Percentiles rank a stretch among this genome's conserved stretches.
phyloP scores from a whole-genome alignment of 2,797 vertebrate species.

The Phrynocephalus guinanensis region DNA sequence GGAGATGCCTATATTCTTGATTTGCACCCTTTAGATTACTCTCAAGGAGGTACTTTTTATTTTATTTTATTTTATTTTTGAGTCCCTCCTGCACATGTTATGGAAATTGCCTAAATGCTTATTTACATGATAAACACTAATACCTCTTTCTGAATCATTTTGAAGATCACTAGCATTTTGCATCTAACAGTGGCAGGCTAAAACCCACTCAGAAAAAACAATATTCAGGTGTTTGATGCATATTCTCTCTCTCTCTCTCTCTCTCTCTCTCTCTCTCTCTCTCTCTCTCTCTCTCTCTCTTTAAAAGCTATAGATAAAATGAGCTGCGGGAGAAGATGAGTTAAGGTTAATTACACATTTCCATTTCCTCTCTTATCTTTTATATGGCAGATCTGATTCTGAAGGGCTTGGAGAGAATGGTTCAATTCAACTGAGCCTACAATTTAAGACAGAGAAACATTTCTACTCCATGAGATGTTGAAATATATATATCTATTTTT shows the following conservation, averaged over 20 bases:
- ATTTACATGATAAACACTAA: slow-evolving; percentile 58
- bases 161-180: slow-evolving; percentile 29
- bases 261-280: no score
- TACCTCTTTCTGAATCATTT: slow-evolving; percentile 52
- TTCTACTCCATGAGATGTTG: background rate
- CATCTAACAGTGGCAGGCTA: slow-evolving; percentile 41
- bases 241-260: background rate
- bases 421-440: background rate
- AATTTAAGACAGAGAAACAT: background rate
- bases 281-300: background rate
- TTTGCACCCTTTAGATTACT: background rate
- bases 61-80: slow-evolving; percentile 26
- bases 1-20: slow-evolving; percentile 49
- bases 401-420: background rate
- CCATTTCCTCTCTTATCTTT: slow-evolving; percentile 13
- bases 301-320: slow-evolving; percentile 45
- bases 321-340: slow-evolving; percentile 1
- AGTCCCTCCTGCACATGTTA: slow-evolving; percentile 50
- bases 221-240: slow-evolving; percentile 32
- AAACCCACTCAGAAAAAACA: slow-evolving; percentile 52
- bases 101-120: slow-evolving; percentile 64
- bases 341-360: slow-evolving; percentile 32
- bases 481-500: no score
- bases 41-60: slow-evolving; percentile 55
- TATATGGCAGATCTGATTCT: background rate